phyloP scores from a whole-genome alignment of 2,888 invertebrate species.

The Conops quadrifasciatus region DNA sequence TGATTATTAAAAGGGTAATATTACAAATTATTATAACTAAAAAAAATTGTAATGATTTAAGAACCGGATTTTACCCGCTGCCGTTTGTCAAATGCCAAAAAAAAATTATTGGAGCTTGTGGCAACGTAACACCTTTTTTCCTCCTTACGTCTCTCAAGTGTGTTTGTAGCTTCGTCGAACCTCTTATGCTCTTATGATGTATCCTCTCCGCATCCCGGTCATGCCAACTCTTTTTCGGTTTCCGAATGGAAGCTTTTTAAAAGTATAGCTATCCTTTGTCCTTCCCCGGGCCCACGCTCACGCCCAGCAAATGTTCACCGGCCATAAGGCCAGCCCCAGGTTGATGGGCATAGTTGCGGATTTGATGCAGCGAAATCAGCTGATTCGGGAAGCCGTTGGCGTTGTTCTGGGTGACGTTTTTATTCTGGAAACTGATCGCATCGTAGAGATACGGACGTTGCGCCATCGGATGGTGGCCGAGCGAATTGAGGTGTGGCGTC shows the following conservation, averaged over 20 bases:
- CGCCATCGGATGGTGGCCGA: slow-evolving; percentile 75
- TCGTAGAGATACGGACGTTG: slow-evolving; percentile 90
- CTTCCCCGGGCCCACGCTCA: slow-evolving; percentile 64
- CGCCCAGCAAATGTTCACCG: slow-evolving; percentile 72
- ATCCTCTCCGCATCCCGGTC: neutral
- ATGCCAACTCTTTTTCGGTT: slow-evolving; percentile 7
- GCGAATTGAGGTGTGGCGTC: slow-evolving; percentile 78
- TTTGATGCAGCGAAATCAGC: slow-evolving; percentile 94
- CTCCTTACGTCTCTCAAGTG: too few relatives aligned
- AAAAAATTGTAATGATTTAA: neutral
- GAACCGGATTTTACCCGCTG: slow-evolving; percentile 5
- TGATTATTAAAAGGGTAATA: neutral
- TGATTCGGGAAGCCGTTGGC: slow-evolving; percentile 85
- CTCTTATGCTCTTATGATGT: too few relatives aligned
- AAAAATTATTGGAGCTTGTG: too few relatives aligned
- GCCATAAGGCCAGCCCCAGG: slow-evolving; percentile 78
- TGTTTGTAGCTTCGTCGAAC: too few relatives aligned
- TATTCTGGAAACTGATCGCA: slow-evolving; percentile 87
- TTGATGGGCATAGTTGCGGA: slow-evolving; percentile 94
- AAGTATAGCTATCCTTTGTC: slow-evolving; percentile 65
- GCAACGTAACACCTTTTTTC: too few relatives aligned
- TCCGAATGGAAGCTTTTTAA: slow-evolving; percentile 46
- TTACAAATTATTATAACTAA: slow-evolving; percentile 3
- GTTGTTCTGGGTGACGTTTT: slow-evolving; percentile 72
- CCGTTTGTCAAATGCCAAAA: too few relatives aligned